Percentiles rank a stretch among this genome's conserved stretches.
Conservation (phyloP, 2,797 vertebrate genomes). For the Pitangus sulphuratus region DNA sequence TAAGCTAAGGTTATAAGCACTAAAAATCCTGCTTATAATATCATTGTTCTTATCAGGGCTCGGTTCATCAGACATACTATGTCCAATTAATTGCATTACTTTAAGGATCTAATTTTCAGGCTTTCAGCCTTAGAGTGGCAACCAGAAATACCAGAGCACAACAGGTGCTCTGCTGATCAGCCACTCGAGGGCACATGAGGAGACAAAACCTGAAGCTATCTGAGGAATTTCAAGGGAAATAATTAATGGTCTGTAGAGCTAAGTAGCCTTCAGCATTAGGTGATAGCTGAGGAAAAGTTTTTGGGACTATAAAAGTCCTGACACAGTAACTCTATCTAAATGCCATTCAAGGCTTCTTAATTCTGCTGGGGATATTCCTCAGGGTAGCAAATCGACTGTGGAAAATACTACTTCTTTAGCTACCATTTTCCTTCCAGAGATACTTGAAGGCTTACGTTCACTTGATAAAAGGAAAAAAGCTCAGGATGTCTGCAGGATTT, state of each 20-base stretch:
- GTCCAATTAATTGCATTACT: not conserved
- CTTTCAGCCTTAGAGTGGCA: not conserved
- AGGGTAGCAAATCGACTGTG: not conserved
- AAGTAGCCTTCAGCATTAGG: not conserved
- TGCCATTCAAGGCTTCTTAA: not conserved
- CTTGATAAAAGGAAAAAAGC: not conserved
- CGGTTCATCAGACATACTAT: not conserved
- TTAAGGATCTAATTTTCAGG: not conserved
- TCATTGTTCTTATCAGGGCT: not conserved
- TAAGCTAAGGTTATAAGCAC: not conserved
- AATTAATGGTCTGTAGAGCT: not conserved
- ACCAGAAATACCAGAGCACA: not conserved
- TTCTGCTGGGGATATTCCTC: not conserved
- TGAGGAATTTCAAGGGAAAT: not conserved
- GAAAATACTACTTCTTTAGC: not conserved
- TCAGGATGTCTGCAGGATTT: not conserved
- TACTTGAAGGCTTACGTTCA: not conserved
- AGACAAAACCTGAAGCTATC: not conserved
- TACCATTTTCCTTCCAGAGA: not conserved
- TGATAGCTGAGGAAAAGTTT: not conserved
- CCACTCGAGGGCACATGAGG: rapidly evolving
- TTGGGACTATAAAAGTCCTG: not conserved
- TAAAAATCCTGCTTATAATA: not conserved
- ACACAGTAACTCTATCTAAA: not conserved
- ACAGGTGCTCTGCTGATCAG: not conserved